These are phyloP conservation scores for Anodontia alba DNA, from an alignment of 2,888 invertebrate genomes.

Conservation along the genomic window DNA sequence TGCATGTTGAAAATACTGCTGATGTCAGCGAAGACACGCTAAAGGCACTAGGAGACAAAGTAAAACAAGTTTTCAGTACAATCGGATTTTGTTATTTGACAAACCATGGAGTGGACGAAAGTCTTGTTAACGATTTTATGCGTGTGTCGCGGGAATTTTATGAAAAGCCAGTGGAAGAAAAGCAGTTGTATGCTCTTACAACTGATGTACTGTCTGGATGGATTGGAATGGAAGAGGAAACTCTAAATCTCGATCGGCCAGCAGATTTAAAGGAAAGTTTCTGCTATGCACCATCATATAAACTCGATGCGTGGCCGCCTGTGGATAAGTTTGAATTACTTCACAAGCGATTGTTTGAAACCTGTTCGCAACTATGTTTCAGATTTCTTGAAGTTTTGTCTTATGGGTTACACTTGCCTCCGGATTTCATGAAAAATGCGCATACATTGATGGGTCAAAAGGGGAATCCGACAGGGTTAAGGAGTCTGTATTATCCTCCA, in stretches of 20 bases:
- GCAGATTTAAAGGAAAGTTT: neutral
- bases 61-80: no score
- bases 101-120: no score
- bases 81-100: no score
- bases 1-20: no score
- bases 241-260: neutral
- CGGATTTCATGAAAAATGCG: neutral
- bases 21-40: no score
- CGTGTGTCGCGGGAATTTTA: no score
- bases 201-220: neutral
- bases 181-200: no score
- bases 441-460: neutral
- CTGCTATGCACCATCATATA: neutral
- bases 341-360: neutral
- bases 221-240: neutral
- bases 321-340: neutral
- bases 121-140: no score
- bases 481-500: neutral
- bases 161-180: no score
- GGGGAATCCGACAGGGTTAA: neutral
- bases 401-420: neutral
- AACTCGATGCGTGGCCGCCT: neutral
- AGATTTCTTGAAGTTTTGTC: neutral
- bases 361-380: neutral
- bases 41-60: no score